Percentiles rank a stretch among this genome's conserved stretches.
Evolutionary conservation across 2,888 invertebrate genomes (phyloP).

Genomic region (Ctenicera cuprea): DNA sequence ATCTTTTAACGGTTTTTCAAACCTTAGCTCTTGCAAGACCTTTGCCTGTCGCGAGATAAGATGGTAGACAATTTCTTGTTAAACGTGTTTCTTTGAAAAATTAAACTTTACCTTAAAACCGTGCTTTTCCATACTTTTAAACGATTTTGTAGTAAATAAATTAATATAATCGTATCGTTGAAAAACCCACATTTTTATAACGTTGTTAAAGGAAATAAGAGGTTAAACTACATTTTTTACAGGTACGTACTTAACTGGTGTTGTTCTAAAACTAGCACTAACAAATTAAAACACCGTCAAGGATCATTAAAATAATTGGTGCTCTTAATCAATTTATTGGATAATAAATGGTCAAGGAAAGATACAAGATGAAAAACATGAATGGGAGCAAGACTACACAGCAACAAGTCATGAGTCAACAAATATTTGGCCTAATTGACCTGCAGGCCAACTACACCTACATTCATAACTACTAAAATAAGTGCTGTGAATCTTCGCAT

Average conservation of each 20-base stretch:
- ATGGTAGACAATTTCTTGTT: too few species aligned
- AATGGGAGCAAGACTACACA: slow-evolving; percentile 51
- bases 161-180: too few species aligned
- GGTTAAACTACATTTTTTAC: too few species aligned
- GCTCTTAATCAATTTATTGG: slow-evolving; percentile 52
- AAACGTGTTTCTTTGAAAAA: too few species aligned
- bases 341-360: slow-evolving; percentile 54
- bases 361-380: slow-evolving; percentile 48
- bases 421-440: slow-evolving; percentile 71
- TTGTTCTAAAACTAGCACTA: slow-evolving; percentile 1
- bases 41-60: too few species aligned
- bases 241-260: not conserved
- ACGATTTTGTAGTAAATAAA: too few species aligned
- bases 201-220: too few species aligned
- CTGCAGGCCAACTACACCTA: slow-evolving; percentile 72
- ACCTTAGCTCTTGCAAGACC: too few species aligned
- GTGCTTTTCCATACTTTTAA: too few species aligned
- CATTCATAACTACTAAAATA: slow-evolving; percentile 56
- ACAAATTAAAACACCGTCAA: slow-evolving; percentile 18
- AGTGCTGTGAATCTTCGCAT: not conserved
- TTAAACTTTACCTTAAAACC: too few species aligned
- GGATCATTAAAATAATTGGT: slow-evolving; percentile 45
- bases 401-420: slow-evolving; percentile 63
- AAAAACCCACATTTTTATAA: too few species aligned
- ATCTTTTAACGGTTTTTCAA: too few species aligned